Base-by-base conservation (phyloP, 1,140 invertebrate genomes). In the Caenorhabditis latens region DNA sequence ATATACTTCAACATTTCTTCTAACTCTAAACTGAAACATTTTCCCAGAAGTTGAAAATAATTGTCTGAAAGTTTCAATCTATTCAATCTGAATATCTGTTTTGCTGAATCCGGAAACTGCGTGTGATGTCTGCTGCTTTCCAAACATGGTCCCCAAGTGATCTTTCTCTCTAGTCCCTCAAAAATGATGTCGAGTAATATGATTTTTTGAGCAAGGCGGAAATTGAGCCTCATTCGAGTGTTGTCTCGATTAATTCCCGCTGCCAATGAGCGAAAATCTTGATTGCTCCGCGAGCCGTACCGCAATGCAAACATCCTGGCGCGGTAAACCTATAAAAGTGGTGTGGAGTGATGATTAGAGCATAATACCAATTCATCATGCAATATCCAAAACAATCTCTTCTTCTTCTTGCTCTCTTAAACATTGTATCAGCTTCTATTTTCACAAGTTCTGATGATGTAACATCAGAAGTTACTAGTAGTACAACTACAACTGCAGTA, bases 211-310 rank as follows among this genome's bases (percentile, higher is more conserved):
- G 7, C 71, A 79, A 79, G 21, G 71, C 71, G 71, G 71, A 79
- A 79, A 79, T 79, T 21, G 71, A 79, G 46, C 19, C 71, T 79
- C 71, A 11, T 50, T 48, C 40, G 46, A 50, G 71, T 79, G 21
- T 79, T 79, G 46, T 40, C 71, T 48, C 71, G 71, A 24, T 79
- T 79, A 50, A 50, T 79, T 53, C 46, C 46, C 71, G 71, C 71
- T 79, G 46, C 46, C 71, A 79, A 48, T 53, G 46, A 79, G 14
- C 46, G 71, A 50, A 79, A 79, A 79, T 79, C 71, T 79, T 79
- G 71, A 79, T 79, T 79, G 19, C 43, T 50, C 16, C 42, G 65
- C 65, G 19, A 71, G 65, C n/a, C 16, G 58, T 16, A 61, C 63
- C 63, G 63, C 43, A 79, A 50, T 79, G 71, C 46, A 79, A 79